Base-by-base conservation (phyloP, 1,140 invertebrate genomes). In the Maconellicoccus hirsutus region DNA sequence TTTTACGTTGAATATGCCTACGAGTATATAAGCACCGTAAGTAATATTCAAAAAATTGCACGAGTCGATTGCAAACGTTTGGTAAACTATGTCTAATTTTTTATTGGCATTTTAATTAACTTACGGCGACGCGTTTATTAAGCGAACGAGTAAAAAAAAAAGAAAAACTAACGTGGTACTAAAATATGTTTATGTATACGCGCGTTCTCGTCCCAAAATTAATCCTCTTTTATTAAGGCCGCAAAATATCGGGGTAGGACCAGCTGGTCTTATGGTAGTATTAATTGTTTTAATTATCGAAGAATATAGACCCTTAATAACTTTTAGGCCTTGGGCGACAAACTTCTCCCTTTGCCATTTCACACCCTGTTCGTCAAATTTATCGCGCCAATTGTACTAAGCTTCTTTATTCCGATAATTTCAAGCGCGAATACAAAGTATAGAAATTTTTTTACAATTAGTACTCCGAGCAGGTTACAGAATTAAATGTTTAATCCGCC, bases 201-300 rank as follows among this genome's bases (percentile, higher is more conserved):
- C 61, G 19, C 25, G 19, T 66, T 66, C 42, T 66, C 61, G 61
- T 25, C 10, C 25, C 61, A 19, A 66, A 66, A 66, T 66, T 66
- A 66, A 66, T 66, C 61, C 61, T 66, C 22, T 66, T 66, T 66
- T 66, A 66, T 66, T 66, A 66, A 66, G 61, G 61, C 61, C 61
- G 61, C 61, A 66, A 66, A 66, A 66, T 66, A 66, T 66, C 61
- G 61, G 61, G 61, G 61, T 66, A 66, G 19, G 61, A 19, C 61
- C 61, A 66, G 61, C 61, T 66, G 61, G 61, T 66, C 61, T 66
- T 66, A 66, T 66, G 42, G 42, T 52, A 66, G 61, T 66, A 66
- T 66, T 66, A 66, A 66, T 66, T 66, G 61, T 66, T 66, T 66
- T 66, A 66, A 66, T 66, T 66, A 66, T 66, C 61, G 61, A 66